Conservation (phyloP, 1,140 invertebrate species). For the Argopecten irradians region DNA sequence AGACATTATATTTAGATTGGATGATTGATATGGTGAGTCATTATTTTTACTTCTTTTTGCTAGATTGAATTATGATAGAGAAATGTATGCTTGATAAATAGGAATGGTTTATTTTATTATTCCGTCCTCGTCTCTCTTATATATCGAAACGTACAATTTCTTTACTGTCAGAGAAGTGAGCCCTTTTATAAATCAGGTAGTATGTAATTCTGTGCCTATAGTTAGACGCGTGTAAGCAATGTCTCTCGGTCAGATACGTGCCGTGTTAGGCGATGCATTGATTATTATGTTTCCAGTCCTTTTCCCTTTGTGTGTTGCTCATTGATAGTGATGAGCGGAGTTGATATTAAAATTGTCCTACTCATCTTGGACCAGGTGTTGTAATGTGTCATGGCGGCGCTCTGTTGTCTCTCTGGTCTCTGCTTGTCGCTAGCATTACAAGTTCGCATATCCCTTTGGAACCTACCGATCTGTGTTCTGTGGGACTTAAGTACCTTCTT, state of each 20-base stretch:
- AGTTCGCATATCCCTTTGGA: neutral
- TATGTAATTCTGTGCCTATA: no score
- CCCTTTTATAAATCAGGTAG: no score
- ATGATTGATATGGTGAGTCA: no score
- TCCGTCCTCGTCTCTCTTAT: no score
- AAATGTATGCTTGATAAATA: no score
- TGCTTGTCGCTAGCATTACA: neutral
- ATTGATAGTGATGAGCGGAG: neutral
- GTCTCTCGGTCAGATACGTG: neutral
- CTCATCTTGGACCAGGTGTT: neutral
- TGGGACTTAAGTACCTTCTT: neutral
- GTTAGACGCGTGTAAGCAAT: no score
- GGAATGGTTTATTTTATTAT: no score
- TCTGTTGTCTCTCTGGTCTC: no score
- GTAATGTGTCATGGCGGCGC: neutral
- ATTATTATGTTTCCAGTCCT: neutral
- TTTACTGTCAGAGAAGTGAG: no score
- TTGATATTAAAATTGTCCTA: neutral
- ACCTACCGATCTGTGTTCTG: no score
- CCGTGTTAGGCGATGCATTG: neutral
- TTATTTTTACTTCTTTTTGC: neutral
- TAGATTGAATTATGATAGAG: no score
- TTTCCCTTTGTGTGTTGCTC: neutral
- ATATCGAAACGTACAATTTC: neutral
- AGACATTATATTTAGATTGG: no score